Base-by-base conservation (phyloP, 2,888 invertebrate species). In the Sepioteuthis lessoniana region DNA sequence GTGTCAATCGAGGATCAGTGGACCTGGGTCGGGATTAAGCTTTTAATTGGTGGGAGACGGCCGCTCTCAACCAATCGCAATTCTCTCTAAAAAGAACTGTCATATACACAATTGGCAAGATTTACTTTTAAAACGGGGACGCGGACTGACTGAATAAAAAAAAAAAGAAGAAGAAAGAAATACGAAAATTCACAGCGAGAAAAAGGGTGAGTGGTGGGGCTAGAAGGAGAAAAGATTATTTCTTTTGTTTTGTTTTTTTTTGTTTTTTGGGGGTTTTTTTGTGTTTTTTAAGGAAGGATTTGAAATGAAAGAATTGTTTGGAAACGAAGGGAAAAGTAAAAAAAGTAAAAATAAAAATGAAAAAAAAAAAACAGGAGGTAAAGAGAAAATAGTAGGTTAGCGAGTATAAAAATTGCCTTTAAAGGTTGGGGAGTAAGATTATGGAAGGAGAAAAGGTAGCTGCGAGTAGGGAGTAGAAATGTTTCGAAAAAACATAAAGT, bases 1-100 rank as follows among this genome's bases (percentile, higher is more conserved):
- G 76, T 76, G 76, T 76, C 76, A 76, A 76, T 76, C 76, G 76
- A 19, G n/a, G 76, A 76, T 76, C 76, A 76, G 76, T 76, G 31
- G n/a, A 10, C 76, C 55, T 25, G 25, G 55, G 55, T 55, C 55
- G 21, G 76, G 76, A 76, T 76, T 76, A 76, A 76, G 76, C 76
- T n/a, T 76, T 76, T 76, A 76, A 76, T 76, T 76, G 76, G 76
- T 76, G n/a, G 19, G 76, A 76, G 76, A 76, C 76, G 76, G 76
- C n/a, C 76, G 55, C 2, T 5, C n/a, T 76, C 76, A n/a, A 76
- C n/a, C 76, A 76, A 76, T 76, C 76, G 10, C n/a, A 76, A n/a
- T n/a, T 13, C 35, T 4, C 76, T 35, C 76, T 35, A 76, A 10
- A 76, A 76, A 76, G 76, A 76, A 76, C 35, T 76, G 76, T 76